A percentile compares a stretch with the other conserved stretches of the same genome.
These are phyloP conservation scores for Bombyx mandarina DNA, from an alignment of 1,140 invertebrate genomes.

Conservation along the genomic window DNA sequence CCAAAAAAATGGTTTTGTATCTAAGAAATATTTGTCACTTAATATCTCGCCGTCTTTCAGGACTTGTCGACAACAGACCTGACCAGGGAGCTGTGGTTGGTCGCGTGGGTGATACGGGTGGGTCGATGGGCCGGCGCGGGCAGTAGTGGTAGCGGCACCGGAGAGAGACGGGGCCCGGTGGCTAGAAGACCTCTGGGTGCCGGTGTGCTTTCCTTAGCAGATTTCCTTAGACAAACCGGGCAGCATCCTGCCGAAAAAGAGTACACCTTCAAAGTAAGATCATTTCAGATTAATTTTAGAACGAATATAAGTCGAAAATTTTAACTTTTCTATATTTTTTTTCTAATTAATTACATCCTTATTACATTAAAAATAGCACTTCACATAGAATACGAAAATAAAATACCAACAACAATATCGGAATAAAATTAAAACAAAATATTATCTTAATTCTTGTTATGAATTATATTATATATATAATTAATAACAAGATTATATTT, in stretches of 20 bases:
- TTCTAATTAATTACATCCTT: no score
- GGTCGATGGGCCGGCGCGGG: conserved; percentile 90
- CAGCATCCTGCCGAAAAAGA: conserved; percentile 77
- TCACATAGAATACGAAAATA: no score
- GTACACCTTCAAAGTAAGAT: conserved; percentile 73
- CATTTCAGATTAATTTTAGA: not conserved
- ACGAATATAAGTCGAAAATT: not conserved
- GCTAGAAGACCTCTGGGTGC: conserved; percentile 85
- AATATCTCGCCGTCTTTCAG: conserved; percentile 28
- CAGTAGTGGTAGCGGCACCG: conserved; percentile 77
- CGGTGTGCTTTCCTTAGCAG: conserved; percentile 80
- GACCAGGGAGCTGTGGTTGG: conserved; percentile 85
- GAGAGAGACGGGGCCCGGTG: conserved; percentile 60
- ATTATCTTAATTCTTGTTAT: no score
- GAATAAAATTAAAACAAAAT: no score
- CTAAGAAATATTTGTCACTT: no score
- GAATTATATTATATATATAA: no score
- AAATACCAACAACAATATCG: no score
- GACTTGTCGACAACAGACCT: conserved; percentile 85
- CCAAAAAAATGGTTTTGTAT: no score
- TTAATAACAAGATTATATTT: no score
- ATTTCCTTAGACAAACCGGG: conserved; percentile 74
- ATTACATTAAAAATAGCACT: no score
- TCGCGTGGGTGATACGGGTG: conserved; percentile 90
- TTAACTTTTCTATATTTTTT: no score